Evolutionary conservation across 2,113 vertebrate species (phyloP).

Genomic region (Ranitomeya variabilis): DNA sequence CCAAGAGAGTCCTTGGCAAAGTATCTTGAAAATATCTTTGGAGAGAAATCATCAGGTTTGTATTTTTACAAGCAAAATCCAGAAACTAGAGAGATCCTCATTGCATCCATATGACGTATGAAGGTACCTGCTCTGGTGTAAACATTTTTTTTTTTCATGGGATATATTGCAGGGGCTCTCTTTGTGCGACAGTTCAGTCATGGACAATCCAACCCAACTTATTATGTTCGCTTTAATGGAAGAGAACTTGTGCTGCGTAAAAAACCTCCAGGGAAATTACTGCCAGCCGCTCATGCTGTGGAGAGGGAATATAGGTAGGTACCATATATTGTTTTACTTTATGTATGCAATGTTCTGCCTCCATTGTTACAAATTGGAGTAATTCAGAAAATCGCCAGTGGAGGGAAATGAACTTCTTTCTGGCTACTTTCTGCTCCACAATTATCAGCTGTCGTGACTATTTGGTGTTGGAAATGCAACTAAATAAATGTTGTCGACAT

Average conservation of each 20-base stretch:
- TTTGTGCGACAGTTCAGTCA: conserved; percentile 72
- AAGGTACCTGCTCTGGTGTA: background rate
- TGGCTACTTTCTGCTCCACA: background rate
- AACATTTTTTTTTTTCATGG: background rate
- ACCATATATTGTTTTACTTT: background rate
- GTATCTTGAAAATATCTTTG: conserved; percentile 71
- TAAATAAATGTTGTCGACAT: background rate
- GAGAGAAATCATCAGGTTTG: conserved; percentile 68
- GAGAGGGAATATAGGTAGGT: conserved; percentile 77
- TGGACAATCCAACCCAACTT: conserved; percentile 67
- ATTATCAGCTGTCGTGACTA: background rate
- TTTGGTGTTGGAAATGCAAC: background rate
- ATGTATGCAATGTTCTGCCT: background rate
- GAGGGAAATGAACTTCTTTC: background rate
- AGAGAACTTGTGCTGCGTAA: conserved; percentile 76
- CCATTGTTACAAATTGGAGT: background rate
- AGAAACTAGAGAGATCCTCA: background rate
- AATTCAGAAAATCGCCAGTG: background rate
- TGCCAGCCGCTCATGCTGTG: conserved; percentile 64
- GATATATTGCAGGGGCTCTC: conserved; percentile 64
- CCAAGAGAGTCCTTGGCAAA: conserved; percentile 69
- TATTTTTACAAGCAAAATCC: background rate
- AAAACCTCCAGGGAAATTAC: conserved; percentile 64
- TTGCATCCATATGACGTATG: background rate
- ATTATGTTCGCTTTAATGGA: conserved; percentile 66